Conservation (phyloP, 2,888 invertebrate genomes). For the Papilio protenor region DNA sequence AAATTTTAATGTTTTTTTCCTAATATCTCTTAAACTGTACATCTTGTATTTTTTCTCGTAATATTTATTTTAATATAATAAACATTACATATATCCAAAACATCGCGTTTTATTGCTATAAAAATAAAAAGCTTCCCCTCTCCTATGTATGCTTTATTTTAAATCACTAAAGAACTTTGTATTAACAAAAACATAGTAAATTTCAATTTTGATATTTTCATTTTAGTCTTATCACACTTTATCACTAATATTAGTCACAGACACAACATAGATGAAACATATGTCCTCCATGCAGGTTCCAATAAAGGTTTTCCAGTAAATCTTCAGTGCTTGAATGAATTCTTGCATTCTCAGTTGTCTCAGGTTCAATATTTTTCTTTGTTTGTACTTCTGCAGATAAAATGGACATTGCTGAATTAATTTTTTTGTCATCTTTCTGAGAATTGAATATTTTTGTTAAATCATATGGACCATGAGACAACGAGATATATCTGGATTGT, state of each 20-base stretch:
- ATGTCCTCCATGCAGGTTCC: slow-evolving; percentile 87
- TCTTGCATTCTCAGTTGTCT: slow-evolving; percentile 77
- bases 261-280: slow-evolving; percentile 82
- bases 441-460: slow-evolving; percentile 66
- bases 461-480: slow-evolving; percentile 87
- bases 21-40: slow-evolving; percentile 54
- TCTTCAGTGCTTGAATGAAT: slow-evolving; percentile 80
- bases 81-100: slow-evolving; percentile 53
- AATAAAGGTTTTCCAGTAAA: slow-evolving; percentile 83
- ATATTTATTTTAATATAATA: slow-evolving; percentile 61
- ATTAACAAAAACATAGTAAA: slow-evolving; percentile 42
- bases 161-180: slow-evolving; percentile 59
- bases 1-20: slow-evolving; percentile 47
- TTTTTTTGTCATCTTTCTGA: slow-evolving; percentile 54
- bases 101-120: slow-evolving; percentile 52
- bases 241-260: slow-evolving; percentile 61
- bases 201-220: slow-evolving; percentile 40
- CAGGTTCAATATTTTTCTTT: slow-evolving; percentile 77
- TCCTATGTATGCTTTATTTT: slow-evolving; percentile 72
- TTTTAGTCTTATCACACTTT: slow-evolving; percentile 55
- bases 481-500: slow-evolving; percentile 86
- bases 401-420: slow-evolving; percentile 77
- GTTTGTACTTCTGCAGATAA: slow-evolving; percentile 84
- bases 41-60: slow-evolving; percentile 58
- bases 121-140: slow-evolving; percentile 73